Percentiles rank a stretch among this genome's conserved stretches.
phyloP scores from a whole-genome alignment of 2,888 invertebrate species.

The Netelia virgata region DNA sequence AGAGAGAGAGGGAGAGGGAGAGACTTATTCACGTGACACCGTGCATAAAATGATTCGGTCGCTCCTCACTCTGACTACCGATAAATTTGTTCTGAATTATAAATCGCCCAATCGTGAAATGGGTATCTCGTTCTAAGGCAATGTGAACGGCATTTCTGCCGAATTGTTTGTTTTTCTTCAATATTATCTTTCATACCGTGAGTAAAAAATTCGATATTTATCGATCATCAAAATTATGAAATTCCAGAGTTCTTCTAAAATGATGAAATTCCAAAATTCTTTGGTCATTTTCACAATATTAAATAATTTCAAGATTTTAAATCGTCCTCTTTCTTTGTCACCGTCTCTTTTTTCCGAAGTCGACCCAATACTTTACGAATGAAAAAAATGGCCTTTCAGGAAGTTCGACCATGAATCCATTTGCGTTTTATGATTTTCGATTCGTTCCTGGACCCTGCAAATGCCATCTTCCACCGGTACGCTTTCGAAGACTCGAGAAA shows the following conservation, averaged over 20 bases:
- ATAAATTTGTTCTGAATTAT: constrained; percentile 31
- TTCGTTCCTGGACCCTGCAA: background rate
- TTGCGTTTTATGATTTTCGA: constrained; percentile 2
- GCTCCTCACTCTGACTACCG: background rate
- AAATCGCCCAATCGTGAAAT: constrained; percentile 16
- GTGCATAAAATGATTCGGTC: constrained; percentile 36
- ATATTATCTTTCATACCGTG: background rate
- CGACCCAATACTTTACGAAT: too few relatives aligned
- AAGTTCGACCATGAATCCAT: background rate
- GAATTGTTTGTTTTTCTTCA: background rate
- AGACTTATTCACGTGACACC: background rate
- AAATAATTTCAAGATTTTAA: too few relatives aligned
- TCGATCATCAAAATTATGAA: too few relatives aligned
- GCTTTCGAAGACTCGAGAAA: constrained; percentile 33
- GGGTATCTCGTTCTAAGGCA: background rate
- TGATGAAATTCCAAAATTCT: too few relatives aligned
- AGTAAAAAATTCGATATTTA: background rate
- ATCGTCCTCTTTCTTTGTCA: background rate
- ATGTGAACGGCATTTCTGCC: background rate
- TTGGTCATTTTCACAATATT: too few relatives aligned
- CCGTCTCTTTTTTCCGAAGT: background rate
- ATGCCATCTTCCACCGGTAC: constrained; percentile 13
- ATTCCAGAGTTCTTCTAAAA: too few relatives aligned
- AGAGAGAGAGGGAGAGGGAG: too few relatives aligned
- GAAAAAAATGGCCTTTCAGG: background rate